Conservation (phyloP, 2,113 vertebrate genomes). For the Tachysurus vachellii region DNA sequence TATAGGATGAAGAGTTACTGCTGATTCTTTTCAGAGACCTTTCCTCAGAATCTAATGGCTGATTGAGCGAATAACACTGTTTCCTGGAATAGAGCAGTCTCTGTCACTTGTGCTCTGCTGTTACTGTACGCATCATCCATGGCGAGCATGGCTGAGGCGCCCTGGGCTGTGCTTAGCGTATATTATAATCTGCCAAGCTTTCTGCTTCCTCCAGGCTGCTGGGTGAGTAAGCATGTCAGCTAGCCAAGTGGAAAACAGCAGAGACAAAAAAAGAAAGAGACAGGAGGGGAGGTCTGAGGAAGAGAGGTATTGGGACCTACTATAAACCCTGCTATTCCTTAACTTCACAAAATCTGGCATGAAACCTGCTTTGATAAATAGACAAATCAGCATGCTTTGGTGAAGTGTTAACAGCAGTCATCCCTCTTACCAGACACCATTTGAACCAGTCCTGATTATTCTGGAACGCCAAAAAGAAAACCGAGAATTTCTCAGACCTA, state of each 20-base stretch:
- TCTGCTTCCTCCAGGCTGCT: constrained; percentile 40
- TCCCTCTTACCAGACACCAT: background rate
- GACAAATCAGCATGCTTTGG: background rate
- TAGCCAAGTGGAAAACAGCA: constrained; percentile 40
- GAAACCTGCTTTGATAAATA: constrained; percentile 7
- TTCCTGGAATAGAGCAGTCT: constrained; percentile 56
- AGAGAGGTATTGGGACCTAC: constrained; percentile 1
- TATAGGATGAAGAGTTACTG: background rate
- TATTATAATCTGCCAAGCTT: constrained; percentile 51
- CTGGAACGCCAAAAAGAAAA: background rate
- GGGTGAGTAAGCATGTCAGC: constrained; percentile 52
- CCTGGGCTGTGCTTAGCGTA: constrained; percentile 51
- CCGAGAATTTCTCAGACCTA: background rate
- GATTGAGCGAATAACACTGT: constrained; percentile 48
- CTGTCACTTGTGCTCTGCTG: constrained; percentile 53
- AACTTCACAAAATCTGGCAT: background rate
- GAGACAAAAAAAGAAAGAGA: constrained; percentile 34
- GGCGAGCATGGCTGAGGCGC: constrained; percentile 21
- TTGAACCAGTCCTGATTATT: background rate
- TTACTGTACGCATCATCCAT: constrained; percentile 46
- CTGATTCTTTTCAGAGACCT: background rate
- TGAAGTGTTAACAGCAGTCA: background rate
- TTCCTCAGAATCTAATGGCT: constrained; percentile 35
- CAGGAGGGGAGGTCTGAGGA: background rate
- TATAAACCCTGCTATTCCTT: constrained; percentile 9